Conservation (phyloP, 1,140 invertebrate genomes). For the Drosophila pseudoananassae region DNA sequence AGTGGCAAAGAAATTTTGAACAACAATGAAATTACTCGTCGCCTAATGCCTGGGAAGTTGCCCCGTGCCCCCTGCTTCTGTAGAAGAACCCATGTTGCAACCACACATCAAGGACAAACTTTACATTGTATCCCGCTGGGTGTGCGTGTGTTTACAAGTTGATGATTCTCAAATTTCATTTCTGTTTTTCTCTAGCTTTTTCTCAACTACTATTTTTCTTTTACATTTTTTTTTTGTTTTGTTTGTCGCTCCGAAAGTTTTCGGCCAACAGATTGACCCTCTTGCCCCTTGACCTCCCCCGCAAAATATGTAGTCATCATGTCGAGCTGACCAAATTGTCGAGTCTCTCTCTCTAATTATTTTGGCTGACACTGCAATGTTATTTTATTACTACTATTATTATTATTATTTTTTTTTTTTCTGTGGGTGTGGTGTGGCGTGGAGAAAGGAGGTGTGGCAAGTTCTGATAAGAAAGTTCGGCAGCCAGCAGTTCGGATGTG, state of each 20-base stretch:
- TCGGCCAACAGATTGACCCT: conserved; percentile 5
- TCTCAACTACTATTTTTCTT: background rate
- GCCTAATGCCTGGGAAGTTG: conserved; percentile 52
- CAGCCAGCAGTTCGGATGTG: conserved; percentile 5
- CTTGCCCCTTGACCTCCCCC: background rate
- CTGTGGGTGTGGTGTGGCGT: background rate
- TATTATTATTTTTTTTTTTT: too few species aligned
- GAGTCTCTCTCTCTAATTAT: conserved; percentile 39
- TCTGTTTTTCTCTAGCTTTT: conserved; percentile 11
- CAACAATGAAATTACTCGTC: conserved; percentile 77
- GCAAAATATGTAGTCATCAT: conserved; percentile 24
- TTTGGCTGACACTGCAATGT: conserved; percentile 38
- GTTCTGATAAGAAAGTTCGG: conserved; percentile 38
- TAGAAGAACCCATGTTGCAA: too few species aligned
- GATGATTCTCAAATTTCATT: conserved; percentile 60
- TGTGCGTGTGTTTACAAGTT: conserved; percentile 40
- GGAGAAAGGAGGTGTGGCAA: background rate
- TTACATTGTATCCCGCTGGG: conserved; percentile 23
- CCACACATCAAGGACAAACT: conserved; percentile 49
- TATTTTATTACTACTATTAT: conserved; percentile 9
- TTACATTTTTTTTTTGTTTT: background rate
- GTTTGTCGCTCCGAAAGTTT: conserved; percentile 26
- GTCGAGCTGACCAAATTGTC: conserved; percentile 45
- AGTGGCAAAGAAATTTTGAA: conserved; percentile 69
- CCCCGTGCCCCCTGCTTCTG: background rate